These are phyloP conservation scores for Oceanodroma leucorhoa DNA, from an alignment of 2,797 vertebrate species.

Conservation along the genomic window DNA sequence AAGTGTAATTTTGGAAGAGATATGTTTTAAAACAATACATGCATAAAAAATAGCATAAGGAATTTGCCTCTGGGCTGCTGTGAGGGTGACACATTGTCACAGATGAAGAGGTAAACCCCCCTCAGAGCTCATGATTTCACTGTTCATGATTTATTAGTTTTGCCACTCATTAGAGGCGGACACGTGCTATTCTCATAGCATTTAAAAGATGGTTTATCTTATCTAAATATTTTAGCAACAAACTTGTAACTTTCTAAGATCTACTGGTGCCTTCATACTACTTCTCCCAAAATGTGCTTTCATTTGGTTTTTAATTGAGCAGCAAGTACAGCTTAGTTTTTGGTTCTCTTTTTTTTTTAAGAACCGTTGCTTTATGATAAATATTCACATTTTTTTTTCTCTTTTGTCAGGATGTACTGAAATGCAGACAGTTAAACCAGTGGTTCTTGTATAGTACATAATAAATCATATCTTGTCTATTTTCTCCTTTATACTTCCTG, in stretches of 20 bases:
- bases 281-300: background rate
- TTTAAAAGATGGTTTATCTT: background rate
- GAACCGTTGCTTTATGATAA: background rate
- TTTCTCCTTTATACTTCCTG: conserved; percentile 51
- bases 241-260: background rate
- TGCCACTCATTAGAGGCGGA: conserved; percentile 12
- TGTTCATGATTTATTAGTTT: conserved; percentile 47
- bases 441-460: conserved; percentile 21
- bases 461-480: conserved; percentile 60
- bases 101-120: conserved; percentile 53
- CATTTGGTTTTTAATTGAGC: background rate
- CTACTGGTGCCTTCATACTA: background rate
- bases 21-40: conserved; percentile 54
- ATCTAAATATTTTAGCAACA: background rate
- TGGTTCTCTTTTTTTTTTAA: background rate
- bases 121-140: conserved; percentile 30
- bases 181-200: background rate
- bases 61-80: conserved; percentile 49
- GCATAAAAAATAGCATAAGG: conserved; percentile 53
- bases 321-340: background rate
- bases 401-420: conserved; percentile 18
- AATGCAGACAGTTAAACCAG: conserved; percentile 59
- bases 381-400: background rate
- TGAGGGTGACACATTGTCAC: conserved; percentile 41
- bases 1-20: conserved; percentile 45